Conservation (phyloP, 2,113 vertebrate species). For the Syrmaticus mikado region DNA sequence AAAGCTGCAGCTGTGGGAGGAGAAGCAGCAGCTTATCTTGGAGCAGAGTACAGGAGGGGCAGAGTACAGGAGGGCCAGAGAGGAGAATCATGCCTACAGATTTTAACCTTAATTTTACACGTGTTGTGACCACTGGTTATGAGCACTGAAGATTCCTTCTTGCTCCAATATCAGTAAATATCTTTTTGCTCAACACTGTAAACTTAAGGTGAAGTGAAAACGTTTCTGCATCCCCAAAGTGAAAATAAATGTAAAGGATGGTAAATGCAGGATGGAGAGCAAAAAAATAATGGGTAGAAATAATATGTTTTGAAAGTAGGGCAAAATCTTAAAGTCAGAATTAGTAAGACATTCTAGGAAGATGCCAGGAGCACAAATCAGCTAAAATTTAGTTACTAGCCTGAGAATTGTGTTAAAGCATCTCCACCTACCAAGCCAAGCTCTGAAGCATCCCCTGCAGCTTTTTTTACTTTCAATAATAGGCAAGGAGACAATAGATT, state of each 20-base stretch:
- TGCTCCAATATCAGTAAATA: fast-evolving
- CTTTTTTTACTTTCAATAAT: background rate
- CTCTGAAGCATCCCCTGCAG: background rate
- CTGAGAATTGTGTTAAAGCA: background rate
- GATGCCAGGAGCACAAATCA: background rate
- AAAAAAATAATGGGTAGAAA: background rate
- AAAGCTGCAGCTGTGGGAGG: background rate
- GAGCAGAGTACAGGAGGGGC: too few relatives aligned
- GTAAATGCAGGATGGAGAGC: background rate
- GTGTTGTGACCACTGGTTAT: background rate
- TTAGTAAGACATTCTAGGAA: background rate
- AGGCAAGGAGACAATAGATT: background rate
- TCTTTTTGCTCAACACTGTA: background rate
- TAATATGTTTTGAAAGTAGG: background rate
- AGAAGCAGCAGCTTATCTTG: background rate
- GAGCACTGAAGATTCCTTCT: background rate
- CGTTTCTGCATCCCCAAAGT: background rate
- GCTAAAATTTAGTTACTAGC: background rate
- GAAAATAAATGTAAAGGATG: background rate
- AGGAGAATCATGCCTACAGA: background rate
- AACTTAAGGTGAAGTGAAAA: background rate
- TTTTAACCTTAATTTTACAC: background rate
- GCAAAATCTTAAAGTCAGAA: background rate
- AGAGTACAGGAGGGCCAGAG: background rate
- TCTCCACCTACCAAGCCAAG: background rate